Evolutionary conservation across 2,888 invertebrate species (phyloP), one percentile per base, ranked within the genome.

Genomic region (Drosophila birchii): DNA sequence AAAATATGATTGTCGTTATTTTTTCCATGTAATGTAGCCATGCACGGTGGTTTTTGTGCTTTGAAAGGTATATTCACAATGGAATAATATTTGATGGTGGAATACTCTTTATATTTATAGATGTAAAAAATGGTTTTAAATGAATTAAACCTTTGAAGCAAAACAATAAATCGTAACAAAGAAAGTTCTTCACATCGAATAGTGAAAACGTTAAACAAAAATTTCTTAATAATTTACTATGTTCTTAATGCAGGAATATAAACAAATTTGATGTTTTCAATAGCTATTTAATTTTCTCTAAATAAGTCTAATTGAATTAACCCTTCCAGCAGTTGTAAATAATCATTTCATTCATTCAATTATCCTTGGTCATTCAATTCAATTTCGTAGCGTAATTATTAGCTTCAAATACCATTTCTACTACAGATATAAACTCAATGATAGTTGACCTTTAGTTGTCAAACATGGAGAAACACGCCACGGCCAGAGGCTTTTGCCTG

Each of bases 1-100:
- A 75, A 84, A 84, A 80, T 84, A 88, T 84, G 76, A 58, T 62
- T 74, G 76, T 80, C 54, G 74, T 76, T 84, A 61, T 61, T 64
- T 81, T 59, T 34, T 49, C 5, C 47, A 41, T 26, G 57, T 36
- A 43, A 53, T 44, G 29, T 23, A 39, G 39, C n/a, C 47, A 18
- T 49, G 18, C 16, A 23, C 34, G 12, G 36, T 34, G 23, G 23
- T n/a, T 43, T 41, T 47, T 39, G 41, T 11, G 43, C 38, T 23
- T 49, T 20, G 63, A 64, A 41, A 51, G 64, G 34, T 36, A 18
- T 26, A 41, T 64, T 51, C 34, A 66, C 64, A 66, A 66, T 64
- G 51, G 29, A 51, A 53, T 36, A 16, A 51, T 51, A 66, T 51
- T 64, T 47, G 44, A 64, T 53, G 36, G 45, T 20, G 56, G 16